Evolutionary conservation across 2,113 vertebrate genomes (phyloP).

Genomic region (Leucopsar rothschildi): DNA sequence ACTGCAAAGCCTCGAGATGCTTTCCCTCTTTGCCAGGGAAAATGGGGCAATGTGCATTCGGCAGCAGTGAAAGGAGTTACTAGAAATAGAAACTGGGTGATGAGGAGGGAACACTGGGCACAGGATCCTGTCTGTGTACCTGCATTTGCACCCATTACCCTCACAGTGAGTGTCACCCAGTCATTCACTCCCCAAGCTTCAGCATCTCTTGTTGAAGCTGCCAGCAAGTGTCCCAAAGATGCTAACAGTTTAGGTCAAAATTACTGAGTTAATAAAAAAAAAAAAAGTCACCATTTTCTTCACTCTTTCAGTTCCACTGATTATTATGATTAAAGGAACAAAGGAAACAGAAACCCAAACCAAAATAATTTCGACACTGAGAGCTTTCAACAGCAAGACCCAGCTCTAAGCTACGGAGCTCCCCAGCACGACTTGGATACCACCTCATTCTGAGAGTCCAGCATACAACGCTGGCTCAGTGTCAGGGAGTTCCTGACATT

Average conservation of each 20-base stretch:
- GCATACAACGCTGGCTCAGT: background rate
- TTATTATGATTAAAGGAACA: background rate
- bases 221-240: background rate
- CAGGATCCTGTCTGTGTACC: background rate
- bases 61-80: background rate
- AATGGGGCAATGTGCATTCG: background rate
- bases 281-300: background rate
- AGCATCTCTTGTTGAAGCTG: background rate
- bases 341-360: background rate
- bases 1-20: background rate
- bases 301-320: background rate
- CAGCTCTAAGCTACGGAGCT: background rate
- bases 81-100: background rate
- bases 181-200: background rate
- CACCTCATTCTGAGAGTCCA: background rate
- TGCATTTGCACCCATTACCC: background rate
- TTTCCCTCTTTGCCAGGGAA: background rate
- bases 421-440: background rate
- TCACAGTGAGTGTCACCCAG: background rate
- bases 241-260: background rate
- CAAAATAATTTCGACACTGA: background rate
- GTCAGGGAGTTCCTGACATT: background rate
- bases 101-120: background rate
- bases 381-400: background rate
- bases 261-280: background rate